Evolutionary conservation across 2,888 invertebrate species (phyloP), one percentile per base, ranked within the genome.

Genomic region (Lysandra coridon): DNA sequence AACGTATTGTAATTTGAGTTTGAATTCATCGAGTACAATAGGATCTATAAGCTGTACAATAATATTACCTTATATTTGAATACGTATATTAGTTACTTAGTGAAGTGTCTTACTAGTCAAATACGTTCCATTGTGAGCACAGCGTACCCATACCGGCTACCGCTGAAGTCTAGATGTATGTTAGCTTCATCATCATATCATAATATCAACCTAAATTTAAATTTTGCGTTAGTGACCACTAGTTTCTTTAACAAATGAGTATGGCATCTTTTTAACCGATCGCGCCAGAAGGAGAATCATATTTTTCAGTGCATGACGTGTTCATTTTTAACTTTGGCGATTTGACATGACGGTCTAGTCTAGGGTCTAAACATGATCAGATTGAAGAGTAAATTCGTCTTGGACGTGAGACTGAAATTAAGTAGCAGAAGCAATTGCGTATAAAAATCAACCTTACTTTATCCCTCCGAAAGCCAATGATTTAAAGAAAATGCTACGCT

Each of bases 71-170:
- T 30, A 30, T 23, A 64, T 64, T 64, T 64, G 64, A 64, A 64
- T 64, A 30, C 64, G 30, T 64, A 62, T 64, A 64, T 64, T 30
- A 64, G 64, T 64, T 64, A 64, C 64, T 30, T 30, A 64, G 30
- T 30, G 1, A 64, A 30, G 30, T 64, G 30, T 64, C 64, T 64
- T 30, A 30, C 30, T 64, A 30, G 10, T 64, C 64, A 64, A 64
- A 64, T 30, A 30, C 30, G 23, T 30, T 62, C 62, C 30, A 30
- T 64, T 64, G 30, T 64, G 64, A 64, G 10, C 30, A 64, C 7
- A 64, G 64, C 64, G 30, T 30, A 4, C 12, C 64, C 30, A 30
- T 10, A 12, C 30, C 12, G 64, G 7, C 7, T 40, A 40, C 40
- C 6, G 40, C n/a, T 10, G 23, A 62, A 62, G 64, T 64, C 64